Evolutionary conservation across 2,113 vertebrate species (phyloP), one percentile per base, ranked within the genome.

Genomic region (Passer domesticus): DNA sequence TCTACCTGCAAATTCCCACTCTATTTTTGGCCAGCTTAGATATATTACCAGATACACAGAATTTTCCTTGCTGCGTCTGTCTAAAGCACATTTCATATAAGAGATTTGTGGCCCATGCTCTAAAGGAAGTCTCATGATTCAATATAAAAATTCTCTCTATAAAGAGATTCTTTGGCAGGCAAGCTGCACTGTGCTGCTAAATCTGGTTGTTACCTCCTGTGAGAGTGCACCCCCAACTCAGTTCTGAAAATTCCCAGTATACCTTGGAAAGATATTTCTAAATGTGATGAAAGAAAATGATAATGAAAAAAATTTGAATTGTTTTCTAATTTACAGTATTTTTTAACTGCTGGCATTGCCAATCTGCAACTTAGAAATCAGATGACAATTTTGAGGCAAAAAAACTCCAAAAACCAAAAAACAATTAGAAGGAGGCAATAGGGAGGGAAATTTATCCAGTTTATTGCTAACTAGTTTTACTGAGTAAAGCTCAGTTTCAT

Each of bases 131-230:
- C 91, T 28, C 91, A 85, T 1, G 19, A 97, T 89, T 95, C 93
- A 85, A 81, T 95, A 97, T 95, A 95, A 97, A 97, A 95, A 92
- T 91, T 87, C 67, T 92, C 70, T 86, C 94, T 87, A 46, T 96
- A 97, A 80, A 90, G 83, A 96, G 56, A 87, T 94, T 84, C 80
- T 92, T 76, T 2, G 7, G 96, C 92, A 97, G 91, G 80, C 94
- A 95, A 96, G 95, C 55, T 97, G 94, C 62, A 93, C 95, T 22
- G 78, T 77, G 92, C 95, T 94, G 81, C 69, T 91, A 94, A 97
- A 94, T 79, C 74, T 94, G 89, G 92, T 74, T 95, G 93, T 96
- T 93, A 94, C 77, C 82, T 94, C 94, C 96, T 97, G 92, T 94
- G 81, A 82, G 87, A 97, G 37, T 46, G 30, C 39, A 81, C 44